Base-by-base conservation (phyloP, 2,113 vertebrate genomes). In the Cyprinus carpio region DNA sequence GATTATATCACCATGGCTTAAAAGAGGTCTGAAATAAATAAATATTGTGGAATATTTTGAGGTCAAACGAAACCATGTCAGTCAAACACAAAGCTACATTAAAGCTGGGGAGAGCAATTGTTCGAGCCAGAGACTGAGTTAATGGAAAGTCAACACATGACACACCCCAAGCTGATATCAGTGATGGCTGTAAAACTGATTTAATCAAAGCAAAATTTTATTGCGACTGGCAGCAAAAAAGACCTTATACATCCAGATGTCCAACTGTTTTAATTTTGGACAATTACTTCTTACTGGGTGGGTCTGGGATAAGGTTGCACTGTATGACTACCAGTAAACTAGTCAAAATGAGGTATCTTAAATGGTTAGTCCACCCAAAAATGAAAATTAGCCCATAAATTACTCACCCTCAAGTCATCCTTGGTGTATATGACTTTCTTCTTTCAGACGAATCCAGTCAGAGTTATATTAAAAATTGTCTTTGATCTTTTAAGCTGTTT, bases 1-100 rank as follows among this genome's bases (percentile, higher is more conserved):
- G 37, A 71, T 67, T 72, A 60, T 51, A 74, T 34, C 34, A 80
- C 76, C 62, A 81, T 60, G 74, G 34, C 51, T 81, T 72, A 40
- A 80, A 60, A 62, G 64, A 20, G 64, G 0, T 64, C 34, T 25
- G 23, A 65, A 77, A 77, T 67, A 65, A 77, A 77, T 67, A 20
- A 40, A 54, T 20, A 75, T 27, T 75, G 72, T 4, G n/a, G 43
- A 75, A 75, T 75, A 75, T 75, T 75, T 51, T 75, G 72, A 75
- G 37, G 46, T 74, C 20, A 46, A 74, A 74, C 2, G 5, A 13
- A 13, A 25, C 40, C 10, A 40, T 6, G 6, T 43, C 71, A 43
- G 71, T 46, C 58, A 43, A 25, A 64, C 23, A 25, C 25, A 2
- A 80, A 80, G 3, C 56, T 13, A 29, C 18, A 25, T 46, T 51